Evolutionary conservation across 2,797 vertebrate species (phyloP).

Genomic region (Numenius phaeopus): DNA sequence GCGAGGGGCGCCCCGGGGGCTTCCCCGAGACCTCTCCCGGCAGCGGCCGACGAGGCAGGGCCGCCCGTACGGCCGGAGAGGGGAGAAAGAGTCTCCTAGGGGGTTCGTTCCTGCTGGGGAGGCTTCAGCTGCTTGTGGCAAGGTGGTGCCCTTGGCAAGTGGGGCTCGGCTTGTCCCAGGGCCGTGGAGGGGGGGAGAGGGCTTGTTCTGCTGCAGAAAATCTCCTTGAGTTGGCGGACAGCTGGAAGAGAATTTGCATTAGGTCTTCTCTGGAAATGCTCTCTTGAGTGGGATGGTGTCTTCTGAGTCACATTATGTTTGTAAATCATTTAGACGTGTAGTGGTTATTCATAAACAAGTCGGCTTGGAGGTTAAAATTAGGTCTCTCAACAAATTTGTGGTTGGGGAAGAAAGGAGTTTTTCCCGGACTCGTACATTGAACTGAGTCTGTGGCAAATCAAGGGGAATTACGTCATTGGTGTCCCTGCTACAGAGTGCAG

Average conservation of each 20-base stretch:
- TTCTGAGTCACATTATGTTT: neutral
- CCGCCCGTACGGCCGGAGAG: neutral
- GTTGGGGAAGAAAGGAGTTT: neutral
- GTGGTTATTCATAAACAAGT: neutral
- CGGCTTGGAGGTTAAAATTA: neutral
- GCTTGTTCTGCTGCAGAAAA: fast-evolving
- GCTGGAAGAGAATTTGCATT: fast-evolving
- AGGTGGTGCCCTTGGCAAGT: neutral
- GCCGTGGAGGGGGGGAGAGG: neutral
- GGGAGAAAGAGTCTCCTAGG: fast-evolving
- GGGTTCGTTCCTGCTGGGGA: neutral
- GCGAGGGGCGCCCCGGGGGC: neutral
- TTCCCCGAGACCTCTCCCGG: no score
- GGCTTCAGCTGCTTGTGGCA: neutral
- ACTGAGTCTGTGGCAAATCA: neutral
- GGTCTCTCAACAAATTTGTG: neutral
- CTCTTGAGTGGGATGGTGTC: fast-evolving
- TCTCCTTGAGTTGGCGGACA: fast-evolving
- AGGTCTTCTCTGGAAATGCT: neutral
- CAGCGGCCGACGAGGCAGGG: neutral
- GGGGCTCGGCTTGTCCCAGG: no score
- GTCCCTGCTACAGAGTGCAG: neutral
- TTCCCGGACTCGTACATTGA: neutral
- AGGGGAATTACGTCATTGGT: neutral
- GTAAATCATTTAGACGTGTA: fast-evolving